Conservation (phyloP, 2,888 invertebrate genomes). For the Phasia obesa region DNA sequence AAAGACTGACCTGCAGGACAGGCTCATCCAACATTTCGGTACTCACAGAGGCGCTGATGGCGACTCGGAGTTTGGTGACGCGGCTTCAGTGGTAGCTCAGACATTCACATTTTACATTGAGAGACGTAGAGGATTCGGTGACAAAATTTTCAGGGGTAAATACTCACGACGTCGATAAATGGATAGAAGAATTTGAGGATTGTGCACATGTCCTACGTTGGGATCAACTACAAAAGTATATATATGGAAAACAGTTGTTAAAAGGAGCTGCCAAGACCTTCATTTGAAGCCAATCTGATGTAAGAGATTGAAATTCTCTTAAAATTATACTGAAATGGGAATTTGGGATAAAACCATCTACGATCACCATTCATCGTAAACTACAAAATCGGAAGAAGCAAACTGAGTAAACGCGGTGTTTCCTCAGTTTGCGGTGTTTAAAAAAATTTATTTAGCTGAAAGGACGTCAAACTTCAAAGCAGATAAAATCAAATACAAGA, state of each 20-base stretch:
- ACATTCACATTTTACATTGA: slow-evolving; percentile 7
- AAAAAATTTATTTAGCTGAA: too few relatives aligned
- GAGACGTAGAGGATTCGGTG: slow-evolving; percentile 12
- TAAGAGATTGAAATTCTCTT: slow-evolving; percentile 54
- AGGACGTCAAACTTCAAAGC: too few relatives aligned
- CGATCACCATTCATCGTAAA: slow-evolving; percentile 48
- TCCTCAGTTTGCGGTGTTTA: too few relatives aligned
- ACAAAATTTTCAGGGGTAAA: slow-evolving; percentile 20
- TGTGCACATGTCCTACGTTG: slow-evolving; percentile 26
- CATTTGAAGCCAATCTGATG: slow-evolving; percentile 54
- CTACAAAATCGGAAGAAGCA: slow-evolving; percentile 39
- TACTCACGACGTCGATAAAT: neutral
- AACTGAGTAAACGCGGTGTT: slow-evolving; percentile 29
- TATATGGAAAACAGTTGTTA: slow-evolving; percentile 63
- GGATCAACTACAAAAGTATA: slow-evolving; percentile 53
- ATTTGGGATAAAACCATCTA: slow-evolving; percentile 29
- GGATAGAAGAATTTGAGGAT: neutral
- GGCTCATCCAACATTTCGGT: slow-evolving; percentile 26
- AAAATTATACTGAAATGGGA: slow-evolving; percentile 48
- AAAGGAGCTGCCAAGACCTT: slow-evolving; percentile 60
- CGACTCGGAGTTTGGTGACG: neutral
- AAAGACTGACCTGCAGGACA: slow-evolving; percentile 34
- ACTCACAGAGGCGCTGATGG: neutral
- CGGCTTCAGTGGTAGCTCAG: neutral
- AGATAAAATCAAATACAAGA: too few relatives aligned